Base-by-base conservation (phyloP, 2,797 vertebrate species). In the Chlorospingus flavigularis region DNA sequence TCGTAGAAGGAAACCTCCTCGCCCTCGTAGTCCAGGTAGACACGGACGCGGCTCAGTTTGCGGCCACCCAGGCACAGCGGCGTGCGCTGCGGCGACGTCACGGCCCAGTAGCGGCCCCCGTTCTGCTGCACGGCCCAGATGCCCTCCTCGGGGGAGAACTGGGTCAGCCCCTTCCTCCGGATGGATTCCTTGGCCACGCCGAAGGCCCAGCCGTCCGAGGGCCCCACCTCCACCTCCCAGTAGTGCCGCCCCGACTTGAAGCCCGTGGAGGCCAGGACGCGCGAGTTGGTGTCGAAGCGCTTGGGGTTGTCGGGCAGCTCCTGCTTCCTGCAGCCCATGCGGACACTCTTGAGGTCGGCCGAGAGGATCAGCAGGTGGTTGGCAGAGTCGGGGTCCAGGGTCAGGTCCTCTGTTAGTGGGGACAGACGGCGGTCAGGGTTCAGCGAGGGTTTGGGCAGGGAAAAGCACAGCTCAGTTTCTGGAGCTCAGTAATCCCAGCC, bases 171-270 rank as follows among this genome's bases (percentile, higher is more conserved):
- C 72, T 98, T 98, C 70, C 98, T 95, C 8, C 97, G 83, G 14
- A 98, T 26, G 0, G 98, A 98, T 55, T 98, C 98, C 0, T 37
- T 78, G 85, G 98, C 98, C 88, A 98, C 98, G 0, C 98, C 98
- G 0, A 98, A 98, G 58, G 98, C 98, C 98, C 98, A 98, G 42
- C 98, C 98, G 0, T 98, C 98, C 6, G 97, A 79, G 1, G 97
- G 45, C 3, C 98, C 98, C 78, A 98, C 97, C 62, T 98, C 98
- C 86, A 98, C 98, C 39, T 98, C 98, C 98, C 98, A 98, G 88
- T 97, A 97, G 43, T 98, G 98, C 1, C 98, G 80, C 1, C 98
- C 98, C 0, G 97, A 93, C 5, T 54, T 16, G 94, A 98, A 98
- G 2, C 98, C 98, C 0, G 90, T 78, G 24, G 77, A 90, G 1